phyloP scores from a whole-genome alignment of 2,113 vertebrate genomes.

The Rostratula benghalensis region DNA sequence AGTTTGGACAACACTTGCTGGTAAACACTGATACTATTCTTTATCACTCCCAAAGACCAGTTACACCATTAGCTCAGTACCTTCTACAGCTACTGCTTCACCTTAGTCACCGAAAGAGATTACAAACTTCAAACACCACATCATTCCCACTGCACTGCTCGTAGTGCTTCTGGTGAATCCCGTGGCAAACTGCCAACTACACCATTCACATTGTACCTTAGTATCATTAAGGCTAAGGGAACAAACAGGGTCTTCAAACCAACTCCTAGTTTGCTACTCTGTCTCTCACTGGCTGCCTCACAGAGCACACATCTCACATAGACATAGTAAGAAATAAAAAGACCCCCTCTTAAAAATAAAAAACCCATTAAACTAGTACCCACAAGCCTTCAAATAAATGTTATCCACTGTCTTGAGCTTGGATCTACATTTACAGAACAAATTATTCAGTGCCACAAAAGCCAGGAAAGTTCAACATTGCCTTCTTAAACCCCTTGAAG shows the following conservation, averaged over 20 bases:
- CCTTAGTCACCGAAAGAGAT: not conserved
- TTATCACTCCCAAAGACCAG: not conserved
- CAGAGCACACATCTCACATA: not conserved
- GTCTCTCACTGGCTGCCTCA: not conserved
- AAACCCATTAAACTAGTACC: not conserved
- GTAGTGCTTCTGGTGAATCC: not conserved
- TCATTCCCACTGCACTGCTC: not conserved
- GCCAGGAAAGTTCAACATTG: not conserved
- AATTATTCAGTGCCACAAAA: not conserved
- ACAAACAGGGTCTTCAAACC: not conserved
- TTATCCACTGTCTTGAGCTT: too few relatives aligned
- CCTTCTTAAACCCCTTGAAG: not conserved
- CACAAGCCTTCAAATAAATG: not conserved
- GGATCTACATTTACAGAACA: not conserved
- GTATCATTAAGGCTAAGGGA: not conserved
- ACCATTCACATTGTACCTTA: not conserved
- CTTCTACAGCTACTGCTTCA: not conserved
- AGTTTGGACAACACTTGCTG: not conserved
- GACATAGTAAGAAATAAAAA: not conserved
- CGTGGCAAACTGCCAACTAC: not conserved
- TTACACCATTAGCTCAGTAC: not conserved
- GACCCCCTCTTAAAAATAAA: not conserved
- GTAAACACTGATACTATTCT: not conserved
- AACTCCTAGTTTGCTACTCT: not conserved
- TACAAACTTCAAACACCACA: not conserved